phyloP scores from a whole-genome alignment of 2,888 invertebrate genomes.

The Pachymerium ferrugineum region DNA sequence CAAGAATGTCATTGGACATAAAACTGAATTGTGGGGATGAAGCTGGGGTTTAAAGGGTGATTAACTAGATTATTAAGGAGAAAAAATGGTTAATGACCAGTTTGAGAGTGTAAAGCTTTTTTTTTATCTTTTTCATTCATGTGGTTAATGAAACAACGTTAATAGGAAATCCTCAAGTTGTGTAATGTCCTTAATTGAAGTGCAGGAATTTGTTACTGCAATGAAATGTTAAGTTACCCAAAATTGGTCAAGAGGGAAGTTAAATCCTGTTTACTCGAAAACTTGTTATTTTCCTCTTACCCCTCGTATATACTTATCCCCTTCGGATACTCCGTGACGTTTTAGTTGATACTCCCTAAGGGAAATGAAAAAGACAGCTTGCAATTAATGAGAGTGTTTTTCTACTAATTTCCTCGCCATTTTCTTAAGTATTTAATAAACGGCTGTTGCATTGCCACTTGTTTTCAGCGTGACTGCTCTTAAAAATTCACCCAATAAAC shows the following conservation, averaged over 20 bases:
- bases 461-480: neutral
- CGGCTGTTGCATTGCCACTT: neutral
- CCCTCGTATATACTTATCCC: no score
- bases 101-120: neutral
- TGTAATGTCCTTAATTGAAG: no score
- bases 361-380: neutral
- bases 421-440: neutral
- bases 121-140: no score
- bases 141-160: no score
- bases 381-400: constrained; percentile 16
- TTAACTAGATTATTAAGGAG: constrained; percentile 4
- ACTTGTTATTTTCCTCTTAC: neutral
- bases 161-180: no score
- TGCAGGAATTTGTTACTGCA: no score
- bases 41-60: constrained; percentile 9
- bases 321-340: neutral
- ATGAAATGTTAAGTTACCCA: no score
- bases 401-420: neutral
- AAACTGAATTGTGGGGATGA: constrained; percentile 7
- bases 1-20: constrained; percentile 1
- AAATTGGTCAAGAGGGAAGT: neutral
- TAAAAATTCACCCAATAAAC: no score
- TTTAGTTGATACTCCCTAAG: neutral
- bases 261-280: neutral
- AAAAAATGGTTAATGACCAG: constrained; percentile 4